Conservation (phyloP, 1,140 invertebrate genomes). For the Cephus cinctus region DNA sequence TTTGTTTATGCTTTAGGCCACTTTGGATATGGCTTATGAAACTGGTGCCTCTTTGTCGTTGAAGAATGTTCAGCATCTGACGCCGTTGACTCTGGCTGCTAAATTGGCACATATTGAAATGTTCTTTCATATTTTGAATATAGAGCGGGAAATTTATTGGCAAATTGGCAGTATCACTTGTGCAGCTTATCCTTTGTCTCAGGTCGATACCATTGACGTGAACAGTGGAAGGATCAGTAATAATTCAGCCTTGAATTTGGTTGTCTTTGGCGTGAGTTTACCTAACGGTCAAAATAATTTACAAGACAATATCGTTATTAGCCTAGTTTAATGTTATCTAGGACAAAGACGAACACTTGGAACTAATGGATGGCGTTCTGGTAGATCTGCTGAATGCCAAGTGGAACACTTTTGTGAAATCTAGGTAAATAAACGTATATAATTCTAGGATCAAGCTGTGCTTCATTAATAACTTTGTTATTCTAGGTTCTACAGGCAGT, state of each 20-base stretch:
- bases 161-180: slow-evolving; percentile 93
- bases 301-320: not conserved
- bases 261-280: slow-evolving; percentile 90
- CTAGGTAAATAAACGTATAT: slow-evolving; percentile 57
- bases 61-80: slow-evolving; percentile 84
- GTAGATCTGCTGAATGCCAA: slow-evolving; percentile 94
- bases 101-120: slow-evolving; percentile 91
- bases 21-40: slow-evolving; percentile 94
- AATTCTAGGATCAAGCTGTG: not conserved
- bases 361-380: slow-evolving; percentile 92
- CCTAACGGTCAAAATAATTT: not conserved
- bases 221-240: slow-evolving; percentile 89
- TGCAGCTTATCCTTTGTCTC: slow-evolving; percentile 93
- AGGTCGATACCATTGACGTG: slow-evolving; percentile 94
- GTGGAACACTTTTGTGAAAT: slow-evolving; percentile 97
- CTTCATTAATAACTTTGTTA: slow-evolving; percentile 19
- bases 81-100: slow-evolving; percentile 90
- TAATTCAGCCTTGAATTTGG: slow-evolving; percentile 92
- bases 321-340: slow-evolving; percentile 47
- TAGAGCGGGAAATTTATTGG: slow-evolving; percentile 95
- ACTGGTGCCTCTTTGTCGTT: slow-evolving; percentile 83
- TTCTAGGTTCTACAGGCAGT: slow-evolving; percentile 86
- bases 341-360: slow-evolving; percentile 93
- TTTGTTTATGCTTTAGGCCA: slow-evolving; percentile 63
- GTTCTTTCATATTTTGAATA: slow-evolving; percentile 94